Conservation (phyloP, 2,888 invertebrate genomes). For the Lamproptera curius region DNA sequence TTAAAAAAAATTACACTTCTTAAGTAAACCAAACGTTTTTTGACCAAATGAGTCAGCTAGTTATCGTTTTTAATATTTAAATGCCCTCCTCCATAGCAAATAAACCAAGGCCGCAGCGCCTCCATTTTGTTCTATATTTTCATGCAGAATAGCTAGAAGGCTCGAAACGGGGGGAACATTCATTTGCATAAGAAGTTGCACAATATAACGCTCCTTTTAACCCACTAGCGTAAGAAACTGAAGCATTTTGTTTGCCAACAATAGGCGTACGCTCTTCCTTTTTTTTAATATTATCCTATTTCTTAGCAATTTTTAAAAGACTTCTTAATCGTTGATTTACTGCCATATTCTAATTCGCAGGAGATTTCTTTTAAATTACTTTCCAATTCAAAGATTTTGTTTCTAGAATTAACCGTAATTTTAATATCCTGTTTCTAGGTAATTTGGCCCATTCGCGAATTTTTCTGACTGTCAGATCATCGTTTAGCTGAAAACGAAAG, state of each 20-base stretch:
- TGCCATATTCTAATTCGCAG: too few relatives aligned
- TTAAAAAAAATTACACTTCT: too few relatives aligned
- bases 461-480: too few relatives aligned
- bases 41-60: conserved; percentile 35
- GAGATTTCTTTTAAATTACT: too few relatives aligned
- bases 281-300: not conserved
- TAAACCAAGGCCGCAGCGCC: conserved; percentile 33
- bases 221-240: conserved; percentile 28
- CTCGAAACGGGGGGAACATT: conserved; percentile 50
- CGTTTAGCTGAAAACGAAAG: too few relatives aligned
- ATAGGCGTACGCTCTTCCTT: conserved; percentile 38
- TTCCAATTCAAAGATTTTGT: too few relatives aligned
- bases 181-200: conserved; percentile 59
- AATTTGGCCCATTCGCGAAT: too few relatives aligned
- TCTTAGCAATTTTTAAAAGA: too few relatives aligned
- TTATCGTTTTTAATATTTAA: conserved; percentile 16
- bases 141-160: conserved; percentile 52
- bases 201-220: conserved; percentile 45
- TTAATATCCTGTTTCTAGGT: too few relatives aligned
- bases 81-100: conserved; percentile 7
- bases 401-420: too few relatives aligned
- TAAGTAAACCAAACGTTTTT: too few relatives aligned
- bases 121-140: conserved; percentile 51
- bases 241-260: conserved; percentile 48
- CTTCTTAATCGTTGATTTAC: too few relatives aligned